Base-by-base conservation (phyloP, 2,888 invertebrate species). In the Mythimna impura region DNA sequence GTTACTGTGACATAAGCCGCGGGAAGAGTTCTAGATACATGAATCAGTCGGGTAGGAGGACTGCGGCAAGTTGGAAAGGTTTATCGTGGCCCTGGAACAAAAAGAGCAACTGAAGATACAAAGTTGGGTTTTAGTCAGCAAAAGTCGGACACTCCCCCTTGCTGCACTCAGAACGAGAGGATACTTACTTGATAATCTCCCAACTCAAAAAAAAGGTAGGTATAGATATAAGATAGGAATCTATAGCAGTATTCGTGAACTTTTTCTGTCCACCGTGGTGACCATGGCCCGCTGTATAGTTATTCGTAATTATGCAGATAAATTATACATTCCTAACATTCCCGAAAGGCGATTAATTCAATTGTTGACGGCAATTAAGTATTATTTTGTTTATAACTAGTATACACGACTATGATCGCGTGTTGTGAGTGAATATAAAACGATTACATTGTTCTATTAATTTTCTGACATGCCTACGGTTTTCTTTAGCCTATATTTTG, bases 331-430 rank as follows among this genome's bases (percentile, higher is more conserved):
- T 71, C 64, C 22, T 69, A 73, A 72, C 60, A 72, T 67, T 70
- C 57, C 50, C 17, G 61, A 73, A 85, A 73, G 60, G 66, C 66
- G 67, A 71, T 76, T 79, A 78, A 84, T 81, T 73, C 61, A 67
- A 66, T 74, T 83, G 84, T 74, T 85, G 78, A 76, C 70, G 72
- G 76, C 71, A 86, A 78, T 74, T 84, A 81, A 73, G 71, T 64
- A 78, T 67, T 83, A 70, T 78, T 73, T 73, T 76, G 81, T 83
- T 81, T 83, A 73, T 78, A 69, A 78, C 78, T 58, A 76, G 81
- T 71, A 62, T 60, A 66, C 72, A 70, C 71, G 68, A 69, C 60
- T 63, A 20, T 61, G 65, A 57, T 86, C 73, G 84, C 84, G 84
- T 84, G 84, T 74, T 76, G 66, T 25, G 66, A 74, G 62, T 78